Evolutionary conservation across 2,888 invertebrate species (phyloP), one percentile per base, ranked within the genome.

Genomic region (Gastracanthus pulcherrimus): DNA sequence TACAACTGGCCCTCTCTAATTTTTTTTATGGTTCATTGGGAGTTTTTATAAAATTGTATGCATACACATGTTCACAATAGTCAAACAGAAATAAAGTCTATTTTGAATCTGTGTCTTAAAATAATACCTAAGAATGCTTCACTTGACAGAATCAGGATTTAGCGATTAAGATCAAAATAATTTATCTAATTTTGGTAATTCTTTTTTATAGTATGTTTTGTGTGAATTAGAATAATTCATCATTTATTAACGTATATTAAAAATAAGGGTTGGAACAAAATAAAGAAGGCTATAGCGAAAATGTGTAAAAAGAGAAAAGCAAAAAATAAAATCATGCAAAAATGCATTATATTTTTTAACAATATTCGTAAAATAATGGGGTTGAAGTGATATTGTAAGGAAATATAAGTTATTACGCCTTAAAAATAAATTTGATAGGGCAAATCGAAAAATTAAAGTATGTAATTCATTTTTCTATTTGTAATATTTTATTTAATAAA

Each of bases 401-500:
- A 58, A 16, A 69, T 45, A 31, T 69, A 64, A 71, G 31, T 60
- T 64, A 62, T 16, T 76, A 36, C 55, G 36, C 11, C 41, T 67
- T 29, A 77, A 36, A 60, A 36, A 34, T 72, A 79, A 79, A 71
- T 64, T 64, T 71, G 58, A 19, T 34, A 71, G 36, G 55, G 41
- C 5, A 58, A 38, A 62, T 66, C 11, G 45, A 67, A 62, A 16
- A 76, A 29, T 72, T 23, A 62, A 81, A 75, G 1, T 29, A 76
- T 64, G 23, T 34, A 62, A 75, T 76, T 76, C 9, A 48, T 66
- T 81, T 81, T 76, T 76, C 55, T 79, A 76, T 79, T 69, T 76
- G 60, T 76, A 79, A 75, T 82, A 71, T 80, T 83, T 83, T 83
- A 80, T 76, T 83, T 83, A 78, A 81, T 81, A 83, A 83, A 83